Percentiles rank a stretch among this genome's conserved stretches.
Conservation (phyloP, 2,113 vertebrate species). For the Ia io region DNA sequence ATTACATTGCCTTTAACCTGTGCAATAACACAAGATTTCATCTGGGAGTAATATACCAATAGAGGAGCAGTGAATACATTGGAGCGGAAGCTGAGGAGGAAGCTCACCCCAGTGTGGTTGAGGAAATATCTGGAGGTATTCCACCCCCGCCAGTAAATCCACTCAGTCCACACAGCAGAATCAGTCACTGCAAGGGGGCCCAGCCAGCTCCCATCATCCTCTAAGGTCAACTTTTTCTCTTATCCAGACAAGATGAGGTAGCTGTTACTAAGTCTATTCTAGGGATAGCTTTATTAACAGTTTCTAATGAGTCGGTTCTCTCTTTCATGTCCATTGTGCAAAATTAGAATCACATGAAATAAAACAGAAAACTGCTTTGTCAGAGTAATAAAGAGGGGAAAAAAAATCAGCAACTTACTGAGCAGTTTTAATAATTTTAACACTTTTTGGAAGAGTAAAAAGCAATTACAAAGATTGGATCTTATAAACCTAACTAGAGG, state of each 20-base stretch:
- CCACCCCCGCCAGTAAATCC: background rate
- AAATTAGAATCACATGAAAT: background rate
- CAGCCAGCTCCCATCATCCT: fast-evolving
- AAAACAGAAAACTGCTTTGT: background rate
- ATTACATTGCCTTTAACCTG: background rate
- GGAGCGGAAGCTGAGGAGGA: no score
- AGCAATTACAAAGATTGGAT: background rate
- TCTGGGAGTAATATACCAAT: background rate
- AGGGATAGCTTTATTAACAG: background rate
- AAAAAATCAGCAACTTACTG: background rate
- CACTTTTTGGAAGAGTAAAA: background rate
- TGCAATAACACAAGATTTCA: background rate
- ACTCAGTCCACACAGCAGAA: background rate
- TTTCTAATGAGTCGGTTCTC: background rate
- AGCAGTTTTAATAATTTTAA: background rate
- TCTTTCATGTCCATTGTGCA: background rate
- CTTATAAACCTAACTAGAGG: background rate
- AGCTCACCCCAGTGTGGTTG: background rate
- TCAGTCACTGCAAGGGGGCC: background rate
- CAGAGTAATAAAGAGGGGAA: background rate
- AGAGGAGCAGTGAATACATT: background rate
- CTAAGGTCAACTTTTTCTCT: background rate
- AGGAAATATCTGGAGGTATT: background rate
- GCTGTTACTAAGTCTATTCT: background rate
- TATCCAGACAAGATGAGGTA: background rate